phyloP scores from a whole-genome alignment of 2,888 invertebrate genomes.

The Lasioglossum calceatum region DNA sequence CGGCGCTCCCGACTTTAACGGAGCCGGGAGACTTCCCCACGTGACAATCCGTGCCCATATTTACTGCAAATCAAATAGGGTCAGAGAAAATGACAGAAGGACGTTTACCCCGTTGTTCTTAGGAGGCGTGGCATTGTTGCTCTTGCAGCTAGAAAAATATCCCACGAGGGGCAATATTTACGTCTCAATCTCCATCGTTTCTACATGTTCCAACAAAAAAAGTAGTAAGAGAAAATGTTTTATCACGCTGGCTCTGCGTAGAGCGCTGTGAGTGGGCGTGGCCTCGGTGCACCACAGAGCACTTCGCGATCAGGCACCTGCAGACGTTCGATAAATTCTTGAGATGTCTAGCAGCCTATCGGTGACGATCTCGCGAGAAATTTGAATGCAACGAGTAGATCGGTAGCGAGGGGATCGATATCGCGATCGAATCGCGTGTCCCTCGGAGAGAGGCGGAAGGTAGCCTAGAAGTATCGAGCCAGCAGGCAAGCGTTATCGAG shows the following conservation, averaged over 20 bases:
- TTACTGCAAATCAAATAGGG: not conserved
- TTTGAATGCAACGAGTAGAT: not conserved
- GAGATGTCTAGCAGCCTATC: not conserved
- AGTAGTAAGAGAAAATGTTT: not conserved
- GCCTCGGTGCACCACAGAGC: not conserved
- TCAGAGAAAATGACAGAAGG: not conserved
- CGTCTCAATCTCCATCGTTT: not conserved
- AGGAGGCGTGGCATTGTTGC: not conserved
- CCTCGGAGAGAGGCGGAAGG: not conserved
- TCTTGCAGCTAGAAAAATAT: not conserved
- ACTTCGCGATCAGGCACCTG: not conserved
- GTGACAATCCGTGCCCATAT: not conserved
- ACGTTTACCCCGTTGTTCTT: not conserved
- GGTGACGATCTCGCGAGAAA: not conserved
- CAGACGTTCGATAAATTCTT: not conserved
- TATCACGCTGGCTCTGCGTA: too few relatives aligned
- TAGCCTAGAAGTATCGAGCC: not conserved
- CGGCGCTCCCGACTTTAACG: not conserved
- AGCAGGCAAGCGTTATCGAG: constrained; percentile 18
- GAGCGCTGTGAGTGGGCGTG: not conserved
- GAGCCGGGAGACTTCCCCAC: not conserved
- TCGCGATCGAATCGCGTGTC: not conserved
- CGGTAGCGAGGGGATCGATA: not conserved
- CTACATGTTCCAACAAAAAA: not conserved
- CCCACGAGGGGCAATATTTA: not conserved